Evolutionary conservation across 2,113 vertebrate species (phyloP).

Genomic region (Catharus minimus): DNA sequence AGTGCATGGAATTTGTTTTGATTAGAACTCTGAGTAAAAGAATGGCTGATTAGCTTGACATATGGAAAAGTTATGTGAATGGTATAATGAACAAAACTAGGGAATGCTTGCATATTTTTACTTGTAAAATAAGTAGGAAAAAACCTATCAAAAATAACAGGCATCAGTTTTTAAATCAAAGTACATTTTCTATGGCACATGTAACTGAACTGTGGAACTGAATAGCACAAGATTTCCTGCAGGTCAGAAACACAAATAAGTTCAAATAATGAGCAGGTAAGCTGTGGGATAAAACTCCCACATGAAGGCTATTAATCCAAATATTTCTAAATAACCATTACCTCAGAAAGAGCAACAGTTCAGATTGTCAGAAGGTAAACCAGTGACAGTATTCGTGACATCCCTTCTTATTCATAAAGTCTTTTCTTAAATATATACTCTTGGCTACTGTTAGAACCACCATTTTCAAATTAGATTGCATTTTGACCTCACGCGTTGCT

Average conservation of each 20-base stretch:
- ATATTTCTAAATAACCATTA: not conserved
- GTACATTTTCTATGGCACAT: not conserved
- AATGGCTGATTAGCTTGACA: not conserved
- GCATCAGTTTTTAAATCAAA: not conserved
- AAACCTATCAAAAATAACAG: fast-evolving
- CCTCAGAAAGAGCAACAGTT: not conserved
- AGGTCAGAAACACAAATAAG: not conserved
- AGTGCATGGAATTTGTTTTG: not conserved
- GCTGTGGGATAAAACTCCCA: not conserved
- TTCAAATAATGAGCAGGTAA: not conserved
- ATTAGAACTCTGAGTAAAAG: not conserved
- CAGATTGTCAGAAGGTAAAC: not conserved
- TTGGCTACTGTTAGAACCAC: not conserved
- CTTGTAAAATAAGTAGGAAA: not conserved
- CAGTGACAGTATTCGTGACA: not conserved
- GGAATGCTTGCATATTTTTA: not conserved
- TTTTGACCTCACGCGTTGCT: not conserved
- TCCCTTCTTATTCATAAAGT: not conserved
- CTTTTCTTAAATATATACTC: not conserved
- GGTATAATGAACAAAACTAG: not conserved
- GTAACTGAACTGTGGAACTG: not conserved
- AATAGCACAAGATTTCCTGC: not conserved
- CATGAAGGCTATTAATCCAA: not conserved
- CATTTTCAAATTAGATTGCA: not conserved
- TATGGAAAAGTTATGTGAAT: not conserved